Base-by-base conservation (phyloP, 2,113 vertebrate species). In the Circaetus gallicus region DNA sequence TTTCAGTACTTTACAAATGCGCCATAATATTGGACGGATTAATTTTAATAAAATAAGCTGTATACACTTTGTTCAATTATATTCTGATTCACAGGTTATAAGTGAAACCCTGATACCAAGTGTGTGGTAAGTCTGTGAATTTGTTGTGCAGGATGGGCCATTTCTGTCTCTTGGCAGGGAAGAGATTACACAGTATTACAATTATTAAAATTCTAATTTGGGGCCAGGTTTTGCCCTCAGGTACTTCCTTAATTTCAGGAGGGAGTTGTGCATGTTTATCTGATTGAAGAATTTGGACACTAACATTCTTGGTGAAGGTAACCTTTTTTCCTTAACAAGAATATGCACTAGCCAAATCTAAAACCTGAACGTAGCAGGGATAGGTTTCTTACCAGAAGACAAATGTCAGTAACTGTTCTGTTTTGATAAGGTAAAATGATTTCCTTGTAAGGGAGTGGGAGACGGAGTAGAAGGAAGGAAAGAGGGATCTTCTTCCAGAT, bases 401-500 rank as follows among this genome's bases (percentile, higher is more conserved):
- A 82, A 91, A 95, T 82, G 66, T 80, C 89, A 87, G 26, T 53
- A 77, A 72, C 82, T 72, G 81, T 31, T 95, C 86, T 92, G 87
- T 93, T 55, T 73, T 96, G 95, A 95, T 96, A 96, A 94, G 28
- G 62, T 77, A 94, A 96, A 96, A 31, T 5, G 5, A 90, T 95
- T 93, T 96, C 95, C 97, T 91, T 92, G 92, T 95, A 87, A 55
- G 80, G 90, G 80, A 85, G 65, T 40, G 79, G 83, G 82, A 90
- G 93, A 98, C 43, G 84, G 86, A 93, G 89, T 78, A 84, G 55
- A 36, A 94, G 42, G 86, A 97, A 96, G 95, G 94, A 95, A 97
- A 90, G 94, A 97, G 61, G 92, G 86, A 96, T 95, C 95, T 97
- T 97, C 97, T 95, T 97, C 96, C 94, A 96, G 93, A 97, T 96